Evolutionary conservation across 1,140 invertebrate genomes (phyloP), one percentile per base, ranked within the genome.

Genomic region (Caenorhabditis elegans): DNA sequence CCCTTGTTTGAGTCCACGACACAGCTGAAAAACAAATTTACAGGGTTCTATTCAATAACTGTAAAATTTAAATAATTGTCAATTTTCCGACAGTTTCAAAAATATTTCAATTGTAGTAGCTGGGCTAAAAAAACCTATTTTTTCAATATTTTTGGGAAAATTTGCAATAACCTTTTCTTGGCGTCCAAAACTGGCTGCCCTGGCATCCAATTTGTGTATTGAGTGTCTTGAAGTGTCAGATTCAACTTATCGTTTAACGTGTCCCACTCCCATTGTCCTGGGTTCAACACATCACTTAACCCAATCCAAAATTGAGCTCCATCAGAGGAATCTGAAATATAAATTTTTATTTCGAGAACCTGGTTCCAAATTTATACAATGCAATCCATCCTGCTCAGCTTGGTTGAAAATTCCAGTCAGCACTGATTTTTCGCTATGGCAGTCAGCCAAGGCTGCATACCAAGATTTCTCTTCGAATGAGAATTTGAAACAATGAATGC

Each of bases 221-320:
- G 55, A 11, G 82, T 83, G 28, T 28, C 31, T 46, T 82, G 65
- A 17, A 83, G 79, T 0, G 39, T 46, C 22, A 76, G 22, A 28
- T 76, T 76, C 24, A 76, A 15, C 19, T 46, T 47, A 5, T 13
- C 39, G 26, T 34, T 24, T 13, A 39, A 34, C n/a, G n/a, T 76
- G 8, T 47, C 82, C 82, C 82, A 83, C 24, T 34, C 55, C 78
- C 78, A 83, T n/a, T 51, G 34, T 19, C 53, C 78, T n/a, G 34
- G 26, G 2, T 34, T 76, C n/a, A 55, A 15, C 26, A 83, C n/a
- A 36, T 83, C 82, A 36, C 51, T 83, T 5, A 83, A 39, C 6
- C 82, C 82, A 47, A 81, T 82, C 82, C 82, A 83, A 47, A 76
- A 83, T 19, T 46, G 43, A 6, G 46, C 24, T 26, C 22, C 79